Base-by-base conservation (phyloP, 1,140 invertebrate species). In the Drosophila hydei region DNA sequence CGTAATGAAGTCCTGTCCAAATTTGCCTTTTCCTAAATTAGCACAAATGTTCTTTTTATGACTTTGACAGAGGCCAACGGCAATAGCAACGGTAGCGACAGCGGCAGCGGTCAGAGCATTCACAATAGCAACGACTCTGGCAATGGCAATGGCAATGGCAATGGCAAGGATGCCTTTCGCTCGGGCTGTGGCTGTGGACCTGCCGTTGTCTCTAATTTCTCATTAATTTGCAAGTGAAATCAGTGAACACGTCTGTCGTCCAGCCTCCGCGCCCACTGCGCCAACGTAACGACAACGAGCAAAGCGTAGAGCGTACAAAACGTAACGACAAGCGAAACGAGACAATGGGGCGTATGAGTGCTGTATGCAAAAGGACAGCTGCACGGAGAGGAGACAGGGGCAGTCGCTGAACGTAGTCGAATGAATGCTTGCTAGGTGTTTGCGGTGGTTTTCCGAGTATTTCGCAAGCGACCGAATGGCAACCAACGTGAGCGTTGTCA, bases 151-250 rank as follows among this genome's bases (percentile, higher is more conserved):
- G 14, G 27, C 25, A 50, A 61, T 56, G 68, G 16, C 36, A 60
- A 45, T 25, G 38, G 52, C 70, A 11, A 16, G 14, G 42, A 11
- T 40, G 18, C 43, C 45, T 14, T 47, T 43, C 30, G 36, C 45
- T 42, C 48, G 19, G 51, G 8, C 58, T 60, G 62, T 72, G 60
- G 27, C 42, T 73, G 47, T 14, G 30, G 60, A 60, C 65, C 67
- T 42, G 55, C 43, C 84, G 87, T 84, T 88, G 84, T 89, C 84
- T 88, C 84, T 89, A 88, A 88, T 88, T 90, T 90, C 81, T 88
- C 87, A 90, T 90, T 90, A 90, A 90, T 90, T 90, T 90, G 87
- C 87, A 90, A 90, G 88, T 89, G 73, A 90, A 90, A 90, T 90
- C 87, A 90, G 88, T 87, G 87, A 87, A 76, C 83, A 88, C 55